A percentile compares a stretch with the other conserved stretches of the same genome.
Conservation (phyloP, 2,888 invertebrate genomes). For the Bellardia bayeri region DNA sequence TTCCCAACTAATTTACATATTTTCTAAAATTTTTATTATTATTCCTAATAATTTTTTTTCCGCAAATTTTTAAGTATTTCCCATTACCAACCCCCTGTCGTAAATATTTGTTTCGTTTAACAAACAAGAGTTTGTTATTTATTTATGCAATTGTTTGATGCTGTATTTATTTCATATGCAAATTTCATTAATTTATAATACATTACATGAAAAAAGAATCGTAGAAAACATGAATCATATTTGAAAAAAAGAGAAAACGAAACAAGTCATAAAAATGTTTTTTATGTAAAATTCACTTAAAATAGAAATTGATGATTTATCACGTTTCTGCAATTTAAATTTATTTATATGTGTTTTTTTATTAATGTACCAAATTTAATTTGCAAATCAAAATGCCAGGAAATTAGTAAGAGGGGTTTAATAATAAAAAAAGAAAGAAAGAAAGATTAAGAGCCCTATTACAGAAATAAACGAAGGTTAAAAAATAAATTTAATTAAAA, state of each 20-base stretch:
- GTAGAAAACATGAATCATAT: slow-evolving; percentile 52
- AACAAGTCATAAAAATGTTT: slow-evolving; percentile 62
- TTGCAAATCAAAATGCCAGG: slow-evolving; percentile 47
- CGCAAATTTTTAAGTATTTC: background rate
- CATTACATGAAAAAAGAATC: background rate
- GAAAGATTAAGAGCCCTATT: background rate
- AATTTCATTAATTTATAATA: slow-evolving; percentile 34
- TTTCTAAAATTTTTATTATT: slow-evolving; percentile 7
- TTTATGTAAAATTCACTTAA: slow-evolving; percentile 56
- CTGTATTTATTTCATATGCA: slow-evolving; percentile 49
- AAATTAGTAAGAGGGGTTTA: background rate
- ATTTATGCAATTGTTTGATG: background rate
- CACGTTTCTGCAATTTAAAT: slow-evolving; percentile 70
- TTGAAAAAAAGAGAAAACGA: slow-evolving; percentile 18
- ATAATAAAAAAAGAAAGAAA: background rate
- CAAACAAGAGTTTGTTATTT: too few relatives aligned
- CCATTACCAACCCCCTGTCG: slow-evolving; percentile 16
- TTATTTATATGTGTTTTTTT: slow-evolving; percentile 21
- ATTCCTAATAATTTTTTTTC: background rate
- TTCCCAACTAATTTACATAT: slow-evolving; percentile 46
- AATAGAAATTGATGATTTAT: slow-evolving; percentile 74
- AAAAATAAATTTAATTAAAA: background rate
- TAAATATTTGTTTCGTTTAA: too few relatives aligned
- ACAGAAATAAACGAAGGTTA: background rate
- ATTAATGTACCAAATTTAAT: slow-evolving; percentile 55